Conservation (phyloP, 2,888 invertebrate genomes). For the Tetanocera ferruginea region DNA sequence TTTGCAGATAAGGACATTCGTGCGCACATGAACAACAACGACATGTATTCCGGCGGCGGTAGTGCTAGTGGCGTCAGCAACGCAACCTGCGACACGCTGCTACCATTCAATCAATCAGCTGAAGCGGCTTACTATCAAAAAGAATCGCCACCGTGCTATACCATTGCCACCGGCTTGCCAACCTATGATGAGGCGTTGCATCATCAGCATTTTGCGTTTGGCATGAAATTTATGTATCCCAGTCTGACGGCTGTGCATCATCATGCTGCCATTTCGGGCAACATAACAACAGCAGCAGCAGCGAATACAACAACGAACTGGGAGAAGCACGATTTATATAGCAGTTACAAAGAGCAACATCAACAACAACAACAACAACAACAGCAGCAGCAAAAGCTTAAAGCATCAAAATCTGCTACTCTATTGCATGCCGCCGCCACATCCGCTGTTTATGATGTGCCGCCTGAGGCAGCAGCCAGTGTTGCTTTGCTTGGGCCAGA, state of each 20-base stretch:
- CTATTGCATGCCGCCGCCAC: slow-evolving; percentile 37
- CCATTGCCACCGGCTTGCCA: slow-evolving; percentile 76
- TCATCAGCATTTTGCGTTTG: slow-evolving; percentile 69
- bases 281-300: slow-evolving; percentile 35
- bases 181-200: slow-evolving; percentile 76
- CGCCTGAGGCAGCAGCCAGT: slow-evolving; percentile 28
- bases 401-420: slow-evolving; percentile 43
- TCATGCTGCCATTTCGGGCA: slow-evolving; percentile 46
- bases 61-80: slow-evolving; percentile 57
- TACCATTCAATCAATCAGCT: slow-evolving; percentile 25
- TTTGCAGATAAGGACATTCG: slow-evolving; percentile 69
- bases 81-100: slow-evolving; percentile 47
- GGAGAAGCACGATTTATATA: slow-evolving; percentile 59
- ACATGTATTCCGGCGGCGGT: slow-evolving; percentile 52
- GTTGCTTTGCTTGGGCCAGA: neutral
- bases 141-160: slow-evolving; percentile 75
- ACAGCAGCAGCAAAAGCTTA: slow-evolving; percentile 40
- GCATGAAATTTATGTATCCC: slow-evolving; percentile 67
- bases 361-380: slow-evolving; percentile 44
- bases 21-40: slow-evolving; percentile 55
- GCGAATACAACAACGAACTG: slow-evolving; percentile 57
- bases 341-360: slow-evolving; percentile 52
- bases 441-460: slow-evolving; percentile 48
- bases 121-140: slow-evolving; percentile 67
- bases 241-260: slow-evolving; percentile 65